Evolutionary conservation across 30 jellyfish, hydroid and myxozoan genomes (phyloP).

Genomic region (Aurelia aurita complex sp. Pacific): DNA sequence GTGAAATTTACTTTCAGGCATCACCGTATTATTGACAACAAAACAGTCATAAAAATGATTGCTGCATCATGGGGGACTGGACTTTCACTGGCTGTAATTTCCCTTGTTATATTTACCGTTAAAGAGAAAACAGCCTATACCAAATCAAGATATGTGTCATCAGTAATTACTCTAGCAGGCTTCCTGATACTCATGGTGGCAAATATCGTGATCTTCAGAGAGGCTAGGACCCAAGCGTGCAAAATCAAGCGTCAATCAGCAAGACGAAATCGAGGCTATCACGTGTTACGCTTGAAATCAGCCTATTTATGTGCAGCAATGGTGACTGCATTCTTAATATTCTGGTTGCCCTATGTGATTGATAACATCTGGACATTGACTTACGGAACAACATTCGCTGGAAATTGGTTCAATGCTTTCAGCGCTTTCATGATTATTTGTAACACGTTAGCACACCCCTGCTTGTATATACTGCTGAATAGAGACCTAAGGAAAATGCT

Average conservation of each 20-base stretch:
- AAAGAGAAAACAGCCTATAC: not conserved
- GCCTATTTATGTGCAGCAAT: conserved; percentile 32
- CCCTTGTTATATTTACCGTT: conserved; percentile 11
- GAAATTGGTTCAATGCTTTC: conserved; percentile 7
- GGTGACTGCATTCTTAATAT: conserved; percentile 46
- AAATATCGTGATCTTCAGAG: conserved; percentile 22
- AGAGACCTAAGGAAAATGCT: conserved; percentile 34
- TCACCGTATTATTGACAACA: conserved; percentile 20
- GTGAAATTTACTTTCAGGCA: conserved; percentile 28
- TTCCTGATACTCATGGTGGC: conserved; percentile 21
- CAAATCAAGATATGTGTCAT: conserved; percentile 19
- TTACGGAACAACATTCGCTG: not conserved
- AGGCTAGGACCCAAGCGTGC: conserved; percentile 23
- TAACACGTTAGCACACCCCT: conserved; percentile 49
- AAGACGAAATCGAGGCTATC: not conserved
- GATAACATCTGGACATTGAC: conserved; percentile 9
- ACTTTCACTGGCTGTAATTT: conserved; percentile 1
- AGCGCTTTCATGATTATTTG: conserved; percentile 30
- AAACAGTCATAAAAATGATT: conserved; percentile 12
- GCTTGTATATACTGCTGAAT: conserved; percentile 35
- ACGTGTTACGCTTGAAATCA: conserved; percentile 8
- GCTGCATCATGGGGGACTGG: conserved; percentile 26
- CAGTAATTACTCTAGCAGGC: conserved; percentile 17
- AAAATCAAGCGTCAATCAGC: conserved; percentile 34
- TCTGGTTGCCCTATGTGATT: conserved; percentile 51